A percentile compares a stretch with the other conserved stretches of the same genome.
phyloP scores from a whole-genome alignment of 23 tunicate genomes.

The Botrylloides violaceus region DNA sequence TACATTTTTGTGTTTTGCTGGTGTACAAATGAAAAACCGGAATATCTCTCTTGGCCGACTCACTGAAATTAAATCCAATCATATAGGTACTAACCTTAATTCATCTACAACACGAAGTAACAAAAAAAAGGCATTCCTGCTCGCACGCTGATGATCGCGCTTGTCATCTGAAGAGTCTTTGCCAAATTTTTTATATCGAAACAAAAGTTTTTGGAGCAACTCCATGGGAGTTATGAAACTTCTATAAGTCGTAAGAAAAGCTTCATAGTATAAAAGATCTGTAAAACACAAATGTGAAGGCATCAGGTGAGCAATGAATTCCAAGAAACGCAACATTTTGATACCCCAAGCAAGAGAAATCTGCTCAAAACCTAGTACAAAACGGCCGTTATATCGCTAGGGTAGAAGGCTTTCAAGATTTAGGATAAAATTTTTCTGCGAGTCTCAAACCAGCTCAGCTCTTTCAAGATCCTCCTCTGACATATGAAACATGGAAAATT shows the following conservation, averaged over 20 bases:
- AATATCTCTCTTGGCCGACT: too few species aligned
- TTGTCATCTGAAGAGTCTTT: slow-evolving; percentile 45
- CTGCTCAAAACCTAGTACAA: not conserved
- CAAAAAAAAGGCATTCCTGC: slow-evolving; percentile 69
- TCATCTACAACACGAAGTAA: slow-evolving; percentile 88
- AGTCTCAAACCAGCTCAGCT: too few species aligned
- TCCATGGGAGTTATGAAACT: slow-evolving; percentile 81
- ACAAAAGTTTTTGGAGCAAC: slow-evolving; percentile 55
- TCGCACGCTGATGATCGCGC: slow-evolving; percentile 31
- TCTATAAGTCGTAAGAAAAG: slow-evolving; percentile 83
- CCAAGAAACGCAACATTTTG: too few species aligned
- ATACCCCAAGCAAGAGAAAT: not conserved
- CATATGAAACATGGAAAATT: too few species aligned
- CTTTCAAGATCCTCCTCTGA: too few species aligned
- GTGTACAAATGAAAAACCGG: too few species aligned
- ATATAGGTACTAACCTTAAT: slow-evolving; percentile 43
- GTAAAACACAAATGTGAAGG: slow-evolving; percentile 7
- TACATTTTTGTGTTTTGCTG: too few species aligned
- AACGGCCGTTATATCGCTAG: too few species aligned
- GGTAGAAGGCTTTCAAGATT: too few species aligned
- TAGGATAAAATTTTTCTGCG: too few species aligned
- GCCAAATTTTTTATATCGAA: slow-evolving; percentile 69
- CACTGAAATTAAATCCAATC: too few species aligned
- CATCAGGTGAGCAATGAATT: too few species aligned
- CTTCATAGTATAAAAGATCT: slow-evolving; percentile 82